These are phyloP conservation scores for Puntigrus tetrazona DNA, from an alignment of 2,113 vertebrate species.

Conservation along the genomic window DNA sequence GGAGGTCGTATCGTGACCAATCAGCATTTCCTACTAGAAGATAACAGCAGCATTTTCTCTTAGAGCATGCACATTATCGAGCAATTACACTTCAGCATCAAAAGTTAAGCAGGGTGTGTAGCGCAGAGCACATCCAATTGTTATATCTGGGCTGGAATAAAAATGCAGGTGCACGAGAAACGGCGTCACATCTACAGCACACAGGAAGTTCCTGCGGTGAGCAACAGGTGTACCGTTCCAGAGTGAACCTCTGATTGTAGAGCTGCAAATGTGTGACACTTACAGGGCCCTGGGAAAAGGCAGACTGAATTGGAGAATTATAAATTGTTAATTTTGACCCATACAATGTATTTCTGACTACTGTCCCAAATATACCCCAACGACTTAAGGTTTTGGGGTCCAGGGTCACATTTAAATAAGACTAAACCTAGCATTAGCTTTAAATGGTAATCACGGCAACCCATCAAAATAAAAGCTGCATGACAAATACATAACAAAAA, in stretches of 20 bases:
- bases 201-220: constrained; percentile 27
- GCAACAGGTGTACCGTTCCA: constrained; percentile 9
- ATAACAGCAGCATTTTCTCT: not conserved
- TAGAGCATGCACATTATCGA: not conserved
- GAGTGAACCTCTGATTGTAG: not conserved
- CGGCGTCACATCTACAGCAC: not conserved
- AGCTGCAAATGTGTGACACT: not conserved
- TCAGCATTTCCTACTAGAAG: not conserved
- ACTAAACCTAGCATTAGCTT: too few species aligned
- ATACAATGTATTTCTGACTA: too few species aligned
- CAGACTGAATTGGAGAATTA: too few species aligned
- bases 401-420: too few species aligned
- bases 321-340: too few species aligned
- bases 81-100: not conserved
- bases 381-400: too few species aligned
- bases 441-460: too few species aligned
- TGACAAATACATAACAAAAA: too few species aligned
- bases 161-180: not conserved
- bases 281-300: too few species aligned
- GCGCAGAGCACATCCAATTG: not conserved
- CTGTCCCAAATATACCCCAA: too few species aligned
- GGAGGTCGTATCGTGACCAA: not conserved
- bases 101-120: not conserved
- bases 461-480: too few species aligned
- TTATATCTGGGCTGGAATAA: not conserved